phyloP scores from a whole-genome alignment of 1,140 invertebrate species.

The Stratiolaelaps scimitus region DNA sequence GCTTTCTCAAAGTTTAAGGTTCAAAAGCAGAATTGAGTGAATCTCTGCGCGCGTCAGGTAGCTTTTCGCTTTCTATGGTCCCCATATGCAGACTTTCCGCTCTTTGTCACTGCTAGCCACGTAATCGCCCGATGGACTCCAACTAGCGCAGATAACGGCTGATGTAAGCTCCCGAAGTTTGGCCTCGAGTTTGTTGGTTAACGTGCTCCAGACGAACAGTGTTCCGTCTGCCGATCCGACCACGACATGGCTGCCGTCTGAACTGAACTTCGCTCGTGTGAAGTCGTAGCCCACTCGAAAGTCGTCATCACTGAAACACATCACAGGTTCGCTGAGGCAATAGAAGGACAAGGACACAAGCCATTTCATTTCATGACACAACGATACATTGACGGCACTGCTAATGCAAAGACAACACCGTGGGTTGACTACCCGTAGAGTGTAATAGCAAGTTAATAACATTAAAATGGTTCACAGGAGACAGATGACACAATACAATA shows the following conservation, averaged over 20 bases:
- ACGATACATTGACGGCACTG: too few relatives aligned
- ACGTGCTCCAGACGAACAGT: slow-evolving; percentile 80
- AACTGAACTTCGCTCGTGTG: slow-evolving; percentile 78
- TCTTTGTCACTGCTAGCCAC: slow-evolving; percentile 17
- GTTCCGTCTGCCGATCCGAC: slow-evolving; percentile 79
- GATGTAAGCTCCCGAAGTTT: slow-evolving; percentile 64
- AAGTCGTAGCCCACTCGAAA: slow-evolving; percentile 92
- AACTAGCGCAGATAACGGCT: slow-evolving; percentile 28
- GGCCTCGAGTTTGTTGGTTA: slow-evolving; percentile 60
- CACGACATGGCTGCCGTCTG: slow-evolving; percentile 69
- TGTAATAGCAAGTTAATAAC: too few relatives aligned
- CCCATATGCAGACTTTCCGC: slow-evolving; percentile 18
- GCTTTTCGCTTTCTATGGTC: neutral
- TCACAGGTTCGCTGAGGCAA: slow-evolving; percentile 28
- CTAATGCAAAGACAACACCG: too few relatives aligned
- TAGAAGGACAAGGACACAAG: too few relatives aligned
- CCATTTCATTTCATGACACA: too few relatives aligned
- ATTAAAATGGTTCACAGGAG: too few relatives aligned
- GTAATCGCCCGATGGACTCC: slow-evolving; percentile 2
- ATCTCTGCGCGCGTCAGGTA: too few relatives aligned
- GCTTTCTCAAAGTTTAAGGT: too few relatives aligned
- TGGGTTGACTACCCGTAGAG: neutral
- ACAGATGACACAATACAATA: slow-evolving; percentile 8
- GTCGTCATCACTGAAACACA: slow-evolving; percentile 62
- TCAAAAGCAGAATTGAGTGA: too few relatives aligned